Base-by-base conservation (phyloP, 37 sponge, comb jelly and placozoan species). In the Axinella damicornis region DNA sequence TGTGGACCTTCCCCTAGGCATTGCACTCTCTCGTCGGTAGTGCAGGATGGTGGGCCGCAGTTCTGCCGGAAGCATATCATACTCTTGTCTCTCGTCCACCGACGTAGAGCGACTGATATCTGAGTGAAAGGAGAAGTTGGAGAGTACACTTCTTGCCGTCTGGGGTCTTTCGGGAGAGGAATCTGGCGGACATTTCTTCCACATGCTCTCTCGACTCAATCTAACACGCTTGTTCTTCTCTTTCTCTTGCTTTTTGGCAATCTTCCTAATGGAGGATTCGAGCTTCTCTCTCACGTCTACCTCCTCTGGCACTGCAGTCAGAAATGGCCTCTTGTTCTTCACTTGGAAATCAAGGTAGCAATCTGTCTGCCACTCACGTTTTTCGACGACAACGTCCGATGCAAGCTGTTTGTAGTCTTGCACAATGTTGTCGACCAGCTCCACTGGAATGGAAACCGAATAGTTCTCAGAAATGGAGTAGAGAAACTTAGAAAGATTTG, bases 311-410 rank as follows among this genome's bases (percentile, higher is more conserved):
- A 30, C 40, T 9, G 35, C 27, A 19, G 85, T 88, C 14, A 94
- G 83, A 37, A 84, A 90, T n/a, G 87, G 91, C 19, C 54, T n/a
- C 53, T 57, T 78, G 57, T 68, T 86, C 37, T 67, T 77, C 9
- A 79, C 34, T 35, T 61, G 39, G 32, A 53, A 71, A 53, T 92
- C 91, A n/a, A 84, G 55, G 83, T 93, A 93, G 69, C 87, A 86
- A 38, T 89, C 92, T n/a, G 97, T 96, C 74, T 96, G 97, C 97
- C 97, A 96, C 90, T 91, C 80, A 27, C 95, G 65, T 39, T 68
- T 85, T n/a, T 87, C 90, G 19, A 87, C 71, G 0, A 83, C 74
- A 22, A 65, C 65, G 65, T 91, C 87, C 13, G 24, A 39, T 24
- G 80, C 33, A 31, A 96, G 84, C 0, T 85, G 69, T 5, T 78